Conservation (phyloP, 2,113 vertebrate genomes). For the Apus apus region DNA sequence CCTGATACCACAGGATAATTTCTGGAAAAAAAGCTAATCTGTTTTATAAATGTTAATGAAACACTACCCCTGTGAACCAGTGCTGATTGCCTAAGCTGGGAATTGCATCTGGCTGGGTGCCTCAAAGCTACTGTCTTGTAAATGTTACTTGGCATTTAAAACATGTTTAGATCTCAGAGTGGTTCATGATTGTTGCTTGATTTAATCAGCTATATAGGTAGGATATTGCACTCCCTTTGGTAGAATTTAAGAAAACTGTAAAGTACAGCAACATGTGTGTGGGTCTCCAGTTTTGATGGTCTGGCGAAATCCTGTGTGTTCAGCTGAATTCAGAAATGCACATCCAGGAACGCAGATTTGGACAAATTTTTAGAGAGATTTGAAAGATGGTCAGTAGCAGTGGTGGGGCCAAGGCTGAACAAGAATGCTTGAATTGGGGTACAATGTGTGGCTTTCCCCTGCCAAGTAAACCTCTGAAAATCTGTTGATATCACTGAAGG, state of each 20-base stretch:
- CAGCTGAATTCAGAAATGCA: not conserved
- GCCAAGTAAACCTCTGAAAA: not conserved
- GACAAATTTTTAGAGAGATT: not conserved
- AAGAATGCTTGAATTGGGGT: not conserved
- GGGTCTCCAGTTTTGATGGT: not conserved
- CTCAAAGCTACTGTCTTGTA: not conserved
- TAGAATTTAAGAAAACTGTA: not conserved
- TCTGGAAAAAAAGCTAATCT: not conserved
- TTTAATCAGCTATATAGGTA: not conserved
- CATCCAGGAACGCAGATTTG: not conserved
- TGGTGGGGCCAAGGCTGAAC: not conserved
- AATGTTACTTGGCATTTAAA: not conserved
- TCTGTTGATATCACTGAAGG: not conserved
- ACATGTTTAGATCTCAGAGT: not conserved
- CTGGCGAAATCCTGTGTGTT: not conserved
- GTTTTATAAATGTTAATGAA: not conserved
- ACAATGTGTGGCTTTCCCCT: not conserved
- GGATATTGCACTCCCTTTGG: not conserved
- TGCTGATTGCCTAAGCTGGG: not conserved
- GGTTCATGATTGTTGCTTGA: not conserved
- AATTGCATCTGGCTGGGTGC: not conserved
- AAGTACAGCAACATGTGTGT: not conserved
- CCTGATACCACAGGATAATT: not conserved
- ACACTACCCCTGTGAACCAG: not conserved
- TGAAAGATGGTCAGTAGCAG: not conserved